phyloP scores from a whole-genome alignment of 2,888 invertebrate species.

The Aphodius granarius region DNA sequence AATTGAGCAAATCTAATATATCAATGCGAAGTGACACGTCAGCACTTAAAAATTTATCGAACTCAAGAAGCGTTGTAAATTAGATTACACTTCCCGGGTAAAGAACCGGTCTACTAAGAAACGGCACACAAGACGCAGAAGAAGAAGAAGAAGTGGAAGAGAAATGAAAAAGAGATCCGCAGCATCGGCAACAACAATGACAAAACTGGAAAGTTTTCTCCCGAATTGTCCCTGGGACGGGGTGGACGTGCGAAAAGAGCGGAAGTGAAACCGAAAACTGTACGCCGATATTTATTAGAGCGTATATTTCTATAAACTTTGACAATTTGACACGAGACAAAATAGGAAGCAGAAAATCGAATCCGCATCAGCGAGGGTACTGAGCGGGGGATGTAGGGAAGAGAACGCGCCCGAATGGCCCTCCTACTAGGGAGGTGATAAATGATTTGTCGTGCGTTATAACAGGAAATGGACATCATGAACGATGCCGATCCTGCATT shows the following conservation, averaged over 20 bases:
- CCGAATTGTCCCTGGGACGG: neutral
- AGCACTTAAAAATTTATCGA: neutral
- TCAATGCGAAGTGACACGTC: neutral
- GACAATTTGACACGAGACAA: slow-evolving; percentile 26
- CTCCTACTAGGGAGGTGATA: slow-evolving; percentile 15
- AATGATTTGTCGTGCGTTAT: slow-evolving; percentile 22
- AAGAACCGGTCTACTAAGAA: neutral
- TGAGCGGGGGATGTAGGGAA: neutral
- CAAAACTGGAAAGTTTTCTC: neutral
- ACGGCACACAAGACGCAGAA: neutral
- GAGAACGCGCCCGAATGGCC: neutral
- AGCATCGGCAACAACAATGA: neutral
- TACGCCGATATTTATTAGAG: slow-evolving; percentile 26
- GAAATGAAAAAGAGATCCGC: neutral
- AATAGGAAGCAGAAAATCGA: slow-evolving; percentile 27
- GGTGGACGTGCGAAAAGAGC: neutral
- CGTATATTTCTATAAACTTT: slow-evolving; percentile 27
- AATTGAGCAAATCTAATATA: neutral
- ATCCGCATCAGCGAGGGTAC: slow-evolving; percentile 18
- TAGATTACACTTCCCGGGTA: neutral
- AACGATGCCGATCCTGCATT: neutral
- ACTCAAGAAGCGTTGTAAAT: neutral
- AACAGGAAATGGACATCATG: slow-evolving; percentile 10
- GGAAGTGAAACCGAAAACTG: slow-evolving; percentile 14
- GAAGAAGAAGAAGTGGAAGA: neutral